Conservation (phyloP, 2,113 vertebrate species). For the Oryzias celebensis region DNA sequence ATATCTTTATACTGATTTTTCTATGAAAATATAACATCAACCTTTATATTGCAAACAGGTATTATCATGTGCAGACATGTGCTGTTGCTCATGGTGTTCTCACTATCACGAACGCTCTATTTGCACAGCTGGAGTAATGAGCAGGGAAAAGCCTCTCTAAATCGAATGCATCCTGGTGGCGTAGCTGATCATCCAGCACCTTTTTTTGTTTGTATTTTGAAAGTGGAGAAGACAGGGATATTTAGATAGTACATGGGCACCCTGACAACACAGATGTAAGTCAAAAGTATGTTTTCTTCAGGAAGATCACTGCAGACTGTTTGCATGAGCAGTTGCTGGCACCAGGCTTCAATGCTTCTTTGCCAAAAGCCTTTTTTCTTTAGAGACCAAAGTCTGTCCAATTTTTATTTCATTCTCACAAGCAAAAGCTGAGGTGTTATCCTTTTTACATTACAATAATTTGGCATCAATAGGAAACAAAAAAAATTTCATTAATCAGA, state of each 20-base stretch:
- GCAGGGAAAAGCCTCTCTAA: constrained; percentile 7
- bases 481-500: neutral
- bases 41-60: too few relatives aligned
- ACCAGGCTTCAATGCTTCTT: neutral
- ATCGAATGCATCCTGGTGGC: constrained; percentile 17
- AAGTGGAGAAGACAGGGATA: constrained; percentile 14
- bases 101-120: neutral
- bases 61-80: neutral
- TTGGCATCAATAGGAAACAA: neutral
- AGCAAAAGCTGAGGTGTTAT: too few relatives aligned
- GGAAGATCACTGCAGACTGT: neutral
- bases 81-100: neutral
- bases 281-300: constrained; percentile 1
- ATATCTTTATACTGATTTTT: too few relatives aligned
- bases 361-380: too few relatives aligned
- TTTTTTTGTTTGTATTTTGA: constrained; percentile 20
- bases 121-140: constrained; percentile 1
- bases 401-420: neutral
- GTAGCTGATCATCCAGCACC: constrained; percentile 37
- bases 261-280: constrained; percentile 11
- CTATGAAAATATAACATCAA: too few relatives aligned
- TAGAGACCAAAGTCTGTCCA: neutral
- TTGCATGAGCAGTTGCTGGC: neutral
- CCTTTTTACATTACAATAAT: too few relatives aligned
- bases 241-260: constrained; percentile 11